Evolutionary conservation across 2,113 vertebrate species (phyloP).

Genomic region (Carassius gibelio): DNA sequence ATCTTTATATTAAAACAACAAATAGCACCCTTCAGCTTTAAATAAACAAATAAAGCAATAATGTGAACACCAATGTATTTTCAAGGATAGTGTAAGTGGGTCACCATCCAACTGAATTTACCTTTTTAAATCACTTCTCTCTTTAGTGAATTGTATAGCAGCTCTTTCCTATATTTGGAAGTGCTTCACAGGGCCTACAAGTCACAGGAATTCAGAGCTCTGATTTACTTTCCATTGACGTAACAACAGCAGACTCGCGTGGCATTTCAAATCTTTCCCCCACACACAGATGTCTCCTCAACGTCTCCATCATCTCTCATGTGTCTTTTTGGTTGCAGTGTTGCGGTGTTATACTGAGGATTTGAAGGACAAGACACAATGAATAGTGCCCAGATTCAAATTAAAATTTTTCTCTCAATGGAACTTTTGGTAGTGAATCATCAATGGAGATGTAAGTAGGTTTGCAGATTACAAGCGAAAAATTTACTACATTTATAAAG

Average conservation of each 20-base stretch:
- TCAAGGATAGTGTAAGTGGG: background rate
- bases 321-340: slow-evolving; percentile 13
- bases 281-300: slow-evolving; percentile 19
- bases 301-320: background rate
- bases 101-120: slow-evolving; percentile 3
- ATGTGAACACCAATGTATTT: background rate
- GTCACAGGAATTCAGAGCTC: slow-evolving; percentile 7
- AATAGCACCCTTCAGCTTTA: background rate
- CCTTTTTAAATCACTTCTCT: background rate
- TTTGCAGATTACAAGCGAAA: background rate
- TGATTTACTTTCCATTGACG: slow-evolving; percentile 28
- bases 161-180: slow-evolving; percentile 30
- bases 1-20: background rate
- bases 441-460: background rate
- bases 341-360: background rate
- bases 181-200: background rate
- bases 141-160: background rate
- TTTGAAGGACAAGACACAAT: background rate
- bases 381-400: background rate
- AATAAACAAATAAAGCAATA: background rate
- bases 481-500: background rate
- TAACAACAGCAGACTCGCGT: slow-evolving; percentile 16
- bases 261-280: slow-evolving; percentile 10
- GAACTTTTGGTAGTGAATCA: background rate
- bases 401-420: background rate